Conservation (phyloP, 2,113 vertebrate genomes). For the Epinephelus lanceolatus region DNA sequence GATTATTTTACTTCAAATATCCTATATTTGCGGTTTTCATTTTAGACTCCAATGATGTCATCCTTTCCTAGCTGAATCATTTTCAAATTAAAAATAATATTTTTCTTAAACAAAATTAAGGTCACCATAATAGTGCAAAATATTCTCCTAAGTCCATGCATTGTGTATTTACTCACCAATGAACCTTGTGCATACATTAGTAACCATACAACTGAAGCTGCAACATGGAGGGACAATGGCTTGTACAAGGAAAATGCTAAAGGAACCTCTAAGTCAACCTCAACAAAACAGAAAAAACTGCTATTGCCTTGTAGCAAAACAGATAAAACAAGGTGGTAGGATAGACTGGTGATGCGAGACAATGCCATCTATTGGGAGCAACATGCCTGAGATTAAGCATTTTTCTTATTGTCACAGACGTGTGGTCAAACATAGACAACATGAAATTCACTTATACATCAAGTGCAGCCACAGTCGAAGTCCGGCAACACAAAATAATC, state of each 20-base stretch:
- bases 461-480: background rate
- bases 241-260: background rate
- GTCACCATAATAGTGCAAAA: constrained; percentile 57
- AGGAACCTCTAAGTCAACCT: background rate
- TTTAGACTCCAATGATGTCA: background rate
- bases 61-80: background rate
- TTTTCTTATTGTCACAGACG: background rate
- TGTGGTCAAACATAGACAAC: background rate
- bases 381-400: background rate
- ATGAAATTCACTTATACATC: background rate
- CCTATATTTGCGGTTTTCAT: background rate
- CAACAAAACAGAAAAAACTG: background rate
- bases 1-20: background rate
- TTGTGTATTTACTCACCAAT: constrained; percentile 36
- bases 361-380: background rate
- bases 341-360: background rate
- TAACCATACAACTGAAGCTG: constrained; percentile 37
- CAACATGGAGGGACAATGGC: constrained; percentile 33
- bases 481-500: constrained; percentile 2
- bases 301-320: background rate
- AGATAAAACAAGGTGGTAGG: background rate
- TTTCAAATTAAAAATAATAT: constrained; percentile 2
- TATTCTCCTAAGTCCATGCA: constrained; percentile 46
- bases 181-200: constrained; percentile 47
- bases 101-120: constrained; percentile 15